Conservation (phyloP, 53 echinoderm and acorn worm species). For the Mesocentrotus franciscanus region DNA sequence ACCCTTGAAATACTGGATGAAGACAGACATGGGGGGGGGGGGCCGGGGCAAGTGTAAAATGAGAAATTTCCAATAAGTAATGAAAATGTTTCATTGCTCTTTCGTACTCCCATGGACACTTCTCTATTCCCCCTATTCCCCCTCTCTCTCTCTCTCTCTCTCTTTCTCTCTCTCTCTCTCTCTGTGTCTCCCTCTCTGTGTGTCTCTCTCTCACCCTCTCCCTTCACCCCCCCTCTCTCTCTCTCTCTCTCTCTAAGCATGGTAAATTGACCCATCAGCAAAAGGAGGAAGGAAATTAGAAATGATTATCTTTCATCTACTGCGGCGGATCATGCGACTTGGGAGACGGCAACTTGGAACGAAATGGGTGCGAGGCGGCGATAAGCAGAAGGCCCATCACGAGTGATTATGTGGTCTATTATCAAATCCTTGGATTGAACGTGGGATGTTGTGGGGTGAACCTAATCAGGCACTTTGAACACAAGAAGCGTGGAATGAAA, state of each 20-base stretch:
- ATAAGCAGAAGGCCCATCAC: slow-evolving; percentile 44
- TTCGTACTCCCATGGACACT: neutral
- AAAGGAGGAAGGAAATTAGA: slow-evolving; percentile 59
- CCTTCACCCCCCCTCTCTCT: neutral
- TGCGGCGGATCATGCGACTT: slow-evolving; percentile 32
- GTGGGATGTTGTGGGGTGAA: slow-evolving; percentile 39
- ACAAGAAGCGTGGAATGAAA: neutral
- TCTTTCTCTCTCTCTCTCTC: neutral
- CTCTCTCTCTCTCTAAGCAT: neutral
- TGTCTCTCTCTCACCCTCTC: neutral
- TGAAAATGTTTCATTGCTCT: neutral
- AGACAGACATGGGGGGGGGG: neutral
- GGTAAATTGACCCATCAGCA: slow-evolving; percentile 60
- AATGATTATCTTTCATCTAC: slow-evolving; percentile 66
- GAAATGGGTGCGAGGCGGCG: slow-evolving; percentile 52
- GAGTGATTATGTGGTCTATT: slow-evolving; percentile 63
- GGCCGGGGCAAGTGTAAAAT: neutral
- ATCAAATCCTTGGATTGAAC: slow-evolving; percentile 46
- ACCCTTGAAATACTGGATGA: neutral
- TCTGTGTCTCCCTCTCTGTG: too few species aligned
- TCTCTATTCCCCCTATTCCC: neutral
- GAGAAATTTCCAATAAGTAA: neutral
- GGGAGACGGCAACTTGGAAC: slow-evolving; percentile 24
- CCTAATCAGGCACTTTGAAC: slow-evolving; percentile 41
- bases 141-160: neutral